Base-by-base conservation (phyloP, 64 coral and sea anemone species). In the Anthopleura sola region DNA sequence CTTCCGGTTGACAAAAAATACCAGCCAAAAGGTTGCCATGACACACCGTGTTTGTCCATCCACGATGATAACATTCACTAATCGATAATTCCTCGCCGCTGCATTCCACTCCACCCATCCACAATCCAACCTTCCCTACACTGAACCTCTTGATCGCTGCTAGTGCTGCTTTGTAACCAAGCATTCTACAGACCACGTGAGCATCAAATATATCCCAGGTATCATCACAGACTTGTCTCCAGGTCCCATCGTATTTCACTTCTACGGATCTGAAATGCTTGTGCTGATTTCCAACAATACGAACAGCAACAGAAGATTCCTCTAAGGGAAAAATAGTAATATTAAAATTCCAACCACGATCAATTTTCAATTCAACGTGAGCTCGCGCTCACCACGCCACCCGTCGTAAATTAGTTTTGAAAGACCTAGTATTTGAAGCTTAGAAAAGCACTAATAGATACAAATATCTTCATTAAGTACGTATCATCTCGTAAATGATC, bases 171-270 rank as follows among this genome's bases (percentile, higher is more conserved):
- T 33, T 33, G 37, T 76, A 76, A 37, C 74, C 74, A 76, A 39
- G 31, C 74, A 76, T 76, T 76, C 24, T 33, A 39, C 74, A 76
- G 37, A 76, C 28, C 31, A 76, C 74, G 29, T 76, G 29, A 37
- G 74, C 74, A 12, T 33, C 74, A 37, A 32, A 76, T 76, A 39
- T 36, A 76, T 76, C 74, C 74, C 74, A 76, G 18, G 31, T 76
- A 15, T 33, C 29, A 39, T 39, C 74, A 39, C 74, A 76, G 74
- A 76, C 31, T 33, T 8, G 29, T 76, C 37, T 76, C 74, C 74
- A 76, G 74, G 37, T 39, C 29, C 74, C 74, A 4, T 76, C 37
- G 29, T 76, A 76, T 1, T 4, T 36, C n/a, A 76, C 29, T 76
- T 76, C 15, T 8, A 76, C 74, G 6, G 14, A 39, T 11, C 74